Evolutionary conservation across 2,888 invertebrate genomes (phyloP).

Genomic region (Rhabditoides inermis): DNA sequence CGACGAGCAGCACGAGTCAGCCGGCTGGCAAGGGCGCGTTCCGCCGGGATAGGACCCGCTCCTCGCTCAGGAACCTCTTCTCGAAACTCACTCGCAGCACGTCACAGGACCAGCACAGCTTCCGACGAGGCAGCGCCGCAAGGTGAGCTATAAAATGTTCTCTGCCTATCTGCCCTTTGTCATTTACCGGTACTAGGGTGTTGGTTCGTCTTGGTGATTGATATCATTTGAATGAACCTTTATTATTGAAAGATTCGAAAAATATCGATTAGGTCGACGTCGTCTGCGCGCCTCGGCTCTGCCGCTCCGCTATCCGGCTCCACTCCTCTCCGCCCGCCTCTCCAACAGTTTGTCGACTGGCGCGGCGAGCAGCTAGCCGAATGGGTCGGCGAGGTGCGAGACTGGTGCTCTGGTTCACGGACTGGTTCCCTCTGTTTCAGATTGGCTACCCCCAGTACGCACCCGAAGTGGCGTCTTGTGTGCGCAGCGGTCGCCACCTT

Average conservation of each 20-base stretch:
- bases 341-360: constrained; percentile 51
- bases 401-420: neutral
- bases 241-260: no score
- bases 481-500: constrained; percentile 71
- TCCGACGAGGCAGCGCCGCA: constrained; percentile 24
- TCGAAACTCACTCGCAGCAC: constrained; percentile 42
- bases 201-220: no score
- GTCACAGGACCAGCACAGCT: constrained; percentile 40
- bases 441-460: constrained; percentile 60
- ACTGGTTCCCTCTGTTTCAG: no score
- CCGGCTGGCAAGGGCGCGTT: constrained; percentile 13
- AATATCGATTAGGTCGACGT: constrained; percentile 36
- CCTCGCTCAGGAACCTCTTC: constrained; percentile 48
- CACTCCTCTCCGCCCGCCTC: constrained; percentile 40
- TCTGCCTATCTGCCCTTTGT: neutral
- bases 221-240: no score
- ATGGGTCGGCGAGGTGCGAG: constrained; percentile 38
- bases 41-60: constrained; percentile 45
- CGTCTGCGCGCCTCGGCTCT: constrained; percentile 33
- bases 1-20: constrained; percentile 14
- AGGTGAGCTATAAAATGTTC: constrained; percentile 7
- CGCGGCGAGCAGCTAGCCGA: constrained; percentile 33
- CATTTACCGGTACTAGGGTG: no score
- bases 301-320: constrained; percentile 26
- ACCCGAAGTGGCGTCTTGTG: constrained; percentile 73